Base-by-base conservation (phyloP, 2,888 invertebrate species). In the Drosophila infuscata region DNA sequence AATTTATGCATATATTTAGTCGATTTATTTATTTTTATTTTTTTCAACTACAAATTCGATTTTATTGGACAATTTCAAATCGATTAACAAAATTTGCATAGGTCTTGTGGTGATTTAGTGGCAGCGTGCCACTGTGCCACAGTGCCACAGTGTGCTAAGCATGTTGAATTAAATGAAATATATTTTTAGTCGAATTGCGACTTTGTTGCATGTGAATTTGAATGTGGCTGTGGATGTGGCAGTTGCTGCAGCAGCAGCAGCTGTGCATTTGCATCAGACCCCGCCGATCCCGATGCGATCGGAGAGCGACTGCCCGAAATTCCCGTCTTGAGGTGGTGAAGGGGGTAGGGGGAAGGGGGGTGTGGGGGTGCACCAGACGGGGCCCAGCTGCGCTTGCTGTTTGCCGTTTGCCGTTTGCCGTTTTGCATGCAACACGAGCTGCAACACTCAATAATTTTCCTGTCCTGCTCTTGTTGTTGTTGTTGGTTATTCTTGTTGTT, bases 391-490 rank as follows among this genome's bases (percentile, higher is more conserved):
- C 79, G 70, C 77, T 72, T 70, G 52, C 49, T 29, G 11, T 11
- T 53, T 69, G 52, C 52, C 30, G 64, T 29, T 33, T 52, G 53
- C 20, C 62, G 38, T 38, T 49, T 60, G 38, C 25, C 63, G 62
- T 53, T 57, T 54, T 70, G 66, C 89, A 76, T 85, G 85, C 89
- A 85, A 85, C 85, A 89, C 85, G 88, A 85, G 85, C 85, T 76
- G 81, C 77, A 80, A 80, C 83, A 86, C 89, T 88, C 76, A 83
- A 83, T 83, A 83, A 88, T 88, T 83, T 83, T 86, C 86, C 77
- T 77, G 88, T 79, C 71, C 64, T 59, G 76, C 68, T 79, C 67
- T 76, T 70, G 72, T 71, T 76, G 72, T 71, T 76, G 88, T 66
- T 59, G 70, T 54, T 76, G 20, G 0, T 25, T 65, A 49, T 61